A percentile compares a stretch with the other conserved stretches of the same genome.
These are phyloP conservation scores for Morus bassanus DNA, from an alignment of 2,797 vertebrate genomes.

Conservation along the genomic window DNA sequence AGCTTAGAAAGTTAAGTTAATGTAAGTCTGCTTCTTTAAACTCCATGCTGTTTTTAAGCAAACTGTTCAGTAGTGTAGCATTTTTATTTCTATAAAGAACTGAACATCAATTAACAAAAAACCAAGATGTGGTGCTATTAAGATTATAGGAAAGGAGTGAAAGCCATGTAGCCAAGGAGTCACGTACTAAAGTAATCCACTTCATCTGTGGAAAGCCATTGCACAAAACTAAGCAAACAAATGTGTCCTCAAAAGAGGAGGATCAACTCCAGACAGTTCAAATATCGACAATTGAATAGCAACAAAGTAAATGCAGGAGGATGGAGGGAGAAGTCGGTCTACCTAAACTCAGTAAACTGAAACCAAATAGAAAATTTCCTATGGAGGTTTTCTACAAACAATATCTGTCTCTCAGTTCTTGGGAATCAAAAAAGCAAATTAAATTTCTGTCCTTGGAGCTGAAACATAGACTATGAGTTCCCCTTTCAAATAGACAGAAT, in stretches of 20 bases:
- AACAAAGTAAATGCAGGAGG: not conserved
- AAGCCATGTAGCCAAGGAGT: not conserved
- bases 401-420: not conserved
- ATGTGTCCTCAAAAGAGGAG: not conserved
- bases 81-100: not conserved
- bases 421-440: not conserved
- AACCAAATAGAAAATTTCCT: slow-evolving; percentile 28
- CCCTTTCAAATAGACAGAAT: not conserved
- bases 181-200: not conserved
- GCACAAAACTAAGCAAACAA: not conserved
- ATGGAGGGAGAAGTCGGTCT: not conserved
- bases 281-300: not conserved
- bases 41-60: not conserved
- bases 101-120: not conserved
- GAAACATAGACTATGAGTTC: not conserved
- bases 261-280: not conserved
- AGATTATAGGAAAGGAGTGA: not conserved
- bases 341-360: slow-evolving; percentile 9
- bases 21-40: not conserved
- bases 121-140: accelerated
- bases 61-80: not conserved
- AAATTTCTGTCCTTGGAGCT: not conserved
- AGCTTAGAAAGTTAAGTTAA: not conserved
- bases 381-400: not conserved
- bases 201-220: not conserved